These are phyloP conservation scores for Macrophya alboannulata DNA, from an alignment of 2,888 invertebrate genomes.

Conservation along the genomic window DNA sequence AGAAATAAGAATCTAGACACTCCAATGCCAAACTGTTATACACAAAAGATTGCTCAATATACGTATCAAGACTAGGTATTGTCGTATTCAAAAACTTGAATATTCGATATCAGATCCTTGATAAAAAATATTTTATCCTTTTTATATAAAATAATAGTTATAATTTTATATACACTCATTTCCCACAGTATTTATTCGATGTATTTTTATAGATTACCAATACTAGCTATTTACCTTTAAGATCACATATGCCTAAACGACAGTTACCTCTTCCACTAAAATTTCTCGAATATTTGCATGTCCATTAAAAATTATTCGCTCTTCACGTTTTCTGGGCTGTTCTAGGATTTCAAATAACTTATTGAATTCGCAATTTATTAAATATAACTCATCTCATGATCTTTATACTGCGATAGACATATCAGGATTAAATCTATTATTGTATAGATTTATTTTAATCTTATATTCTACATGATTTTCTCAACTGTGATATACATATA, in stretches of 20 bases:
- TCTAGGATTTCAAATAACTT: not conserved
- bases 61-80: not conserved
- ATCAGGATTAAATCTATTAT: not conserved
- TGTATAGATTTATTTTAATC: not conserved
- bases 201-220: constrained; percentile 55
- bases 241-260: not conserved
- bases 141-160: constrained; percentile 57
- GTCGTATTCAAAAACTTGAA: not conserved
- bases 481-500: not conserved
- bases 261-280: not conserved
- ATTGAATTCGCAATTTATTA: not conserved
- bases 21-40: not conserved
- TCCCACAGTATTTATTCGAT: constrained; percentile 28
- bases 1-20: not conserved
- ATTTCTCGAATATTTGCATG: not conserved
- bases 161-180: constrained; percentile 43
- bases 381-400: not conserved
- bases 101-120: not conserved
- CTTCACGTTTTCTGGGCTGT: not conserved
- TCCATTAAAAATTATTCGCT: not conserved
- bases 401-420: not conserved
- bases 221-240: not conserved
- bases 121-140: constrained; percentile 57
- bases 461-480: not conserved
- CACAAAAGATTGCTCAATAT: constrained; percentile 17